A percentile compares a stretch with the other conserved stretches of the same genome.
phyloP scores from a whole-genome alignment of 1,140 invertebrate species.

The Triops longicaudatus region DNA sequence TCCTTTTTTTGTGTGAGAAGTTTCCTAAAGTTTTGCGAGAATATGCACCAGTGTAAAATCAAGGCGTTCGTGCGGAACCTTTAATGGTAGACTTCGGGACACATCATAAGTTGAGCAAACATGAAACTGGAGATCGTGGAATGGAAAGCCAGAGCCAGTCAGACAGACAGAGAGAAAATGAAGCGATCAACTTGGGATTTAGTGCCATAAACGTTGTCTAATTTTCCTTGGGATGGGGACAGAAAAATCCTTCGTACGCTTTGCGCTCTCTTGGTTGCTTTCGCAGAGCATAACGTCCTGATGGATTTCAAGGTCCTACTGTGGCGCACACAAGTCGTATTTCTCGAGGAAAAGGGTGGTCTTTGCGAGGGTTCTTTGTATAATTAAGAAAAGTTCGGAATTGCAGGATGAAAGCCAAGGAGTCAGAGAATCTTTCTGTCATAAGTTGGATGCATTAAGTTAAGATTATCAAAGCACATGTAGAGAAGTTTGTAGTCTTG shows the following conservation, averaged over 20 bases:
- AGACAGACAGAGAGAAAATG: not conserved
- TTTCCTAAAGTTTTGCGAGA: not conserved
- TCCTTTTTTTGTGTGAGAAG: not conserved
- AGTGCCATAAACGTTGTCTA: not conserved
- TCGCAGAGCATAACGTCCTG: not conserved
- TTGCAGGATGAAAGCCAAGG: not conserved
- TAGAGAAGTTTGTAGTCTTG: too few relatives aligned
- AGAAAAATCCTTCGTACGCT: not conserved
- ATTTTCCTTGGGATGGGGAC: not conserved
- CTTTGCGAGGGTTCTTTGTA: not conserved
- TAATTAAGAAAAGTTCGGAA: constrained; percentile 8
- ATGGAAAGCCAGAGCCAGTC: not conserved
- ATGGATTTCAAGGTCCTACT: too few relatives aligned
- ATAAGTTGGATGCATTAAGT: too few relatives aligned
- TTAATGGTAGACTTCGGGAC: constrained; percentile 12
- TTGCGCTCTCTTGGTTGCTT: not conserved
- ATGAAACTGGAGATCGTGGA: not conserved
- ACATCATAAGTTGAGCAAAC: constrained; percentile 12
- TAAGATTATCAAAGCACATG: too few relatives aligned
- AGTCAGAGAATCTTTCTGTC: too few relatives aligned
- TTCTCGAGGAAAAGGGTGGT: too few relatives aligned
- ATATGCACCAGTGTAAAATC: constrained; percentile 1
- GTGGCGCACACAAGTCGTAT: too few relatives aligned
- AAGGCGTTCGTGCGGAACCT: constrained; percentile 5
- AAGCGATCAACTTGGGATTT: not conserved